Evolutionary conservation across 2,888 invertebrate genomes (phyloP), one percentile per base, ranked within the genome.

Genomic region (Liopterus haemorrhoidalis): DNA sequence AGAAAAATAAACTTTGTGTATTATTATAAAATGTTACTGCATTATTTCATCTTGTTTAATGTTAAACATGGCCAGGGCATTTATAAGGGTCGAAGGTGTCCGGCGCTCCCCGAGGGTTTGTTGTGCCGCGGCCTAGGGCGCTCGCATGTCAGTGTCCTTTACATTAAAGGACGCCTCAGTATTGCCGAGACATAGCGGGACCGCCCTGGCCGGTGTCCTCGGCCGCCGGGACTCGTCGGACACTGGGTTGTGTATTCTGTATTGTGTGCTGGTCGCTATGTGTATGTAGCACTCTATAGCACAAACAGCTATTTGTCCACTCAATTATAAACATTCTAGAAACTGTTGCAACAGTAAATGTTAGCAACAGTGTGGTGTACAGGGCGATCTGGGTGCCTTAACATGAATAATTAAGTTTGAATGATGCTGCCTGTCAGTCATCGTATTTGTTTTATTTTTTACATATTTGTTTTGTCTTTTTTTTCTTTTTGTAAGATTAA

Each of bases 1-100:
- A 66, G 64, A 61, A 61, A 69, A 70, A 67, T 67, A 70, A 70
- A 70, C 69, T 69, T 70, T 71, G 68, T 72, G 71, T 72, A 71
- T 70, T 70, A 72, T 70, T 69, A 67, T 64, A 51, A 49, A 47
- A 45, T n/a, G n/a, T n/a, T n/a, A n/a, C n/a, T n/a, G n/a, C 12
- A 28, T 9, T 4, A 28, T 28, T 28, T 41, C 32, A 5, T 3
- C n/a, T 25, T 25, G 25, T 11, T 25, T 25, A 2, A 11, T 25
- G 25, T 25, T 11, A 25, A n/a, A 25, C 25, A 25, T 25, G 25
- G n/a, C n/a, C 25, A n/a, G n/a, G n/a, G n/a, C n/a, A n/a, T n/a
- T n/a, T n/a, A n/a, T n/a, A n/a, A n/a, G n/a, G n/a, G n/a, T n/a
- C n/a, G n/a, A n/a, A n/a, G n/a, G n/a, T n/a, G n/a, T n/a, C n/a